Conservation (phyloP, 1,140 invertebrate genomes). For the Psilanteris sp. region DNA sequence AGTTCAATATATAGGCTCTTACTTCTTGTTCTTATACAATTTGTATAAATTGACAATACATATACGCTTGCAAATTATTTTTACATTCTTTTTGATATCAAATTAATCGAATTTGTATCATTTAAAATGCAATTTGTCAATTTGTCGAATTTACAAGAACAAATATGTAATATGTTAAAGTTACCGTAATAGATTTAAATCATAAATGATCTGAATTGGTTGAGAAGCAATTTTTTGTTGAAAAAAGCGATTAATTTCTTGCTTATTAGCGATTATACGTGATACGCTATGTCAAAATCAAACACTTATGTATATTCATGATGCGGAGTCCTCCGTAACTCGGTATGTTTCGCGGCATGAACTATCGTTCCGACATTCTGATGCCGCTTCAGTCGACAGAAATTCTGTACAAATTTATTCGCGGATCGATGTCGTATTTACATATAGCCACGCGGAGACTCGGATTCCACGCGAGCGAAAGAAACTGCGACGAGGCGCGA, state of each 20-base stretch:
- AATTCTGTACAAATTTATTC: constrained; percentile 45
- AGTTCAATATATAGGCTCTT: no score
- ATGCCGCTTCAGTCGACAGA: constrained; percentile 24
- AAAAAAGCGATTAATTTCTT: constrained; percentile 20
- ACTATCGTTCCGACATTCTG: constrained; percentile 46
- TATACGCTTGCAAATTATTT: no score
- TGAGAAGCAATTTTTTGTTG: no score
- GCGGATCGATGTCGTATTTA: constrained; percentile 44
- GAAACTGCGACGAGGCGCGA: constrained; percentile 8
- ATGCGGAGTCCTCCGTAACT: constrained; percentile 17
- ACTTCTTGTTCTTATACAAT: no score
- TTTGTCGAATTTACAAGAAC: no score
- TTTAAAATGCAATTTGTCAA: no score
- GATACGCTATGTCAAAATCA: constrained; percentile 17
- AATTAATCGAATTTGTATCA: no score
- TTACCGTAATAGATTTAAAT: no score
- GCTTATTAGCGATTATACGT: constrained; percentile 27
- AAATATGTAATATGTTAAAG: no score
- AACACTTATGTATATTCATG: constrained; percentile 17
- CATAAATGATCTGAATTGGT: no score
- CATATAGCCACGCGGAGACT: constrained; percentile 28
- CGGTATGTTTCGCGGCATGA: constrained; percentile 18
- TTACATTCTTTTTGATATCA: no score
- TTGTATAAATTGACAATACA: no score
- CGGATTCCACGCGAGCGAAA: not conserved